Base-by-base conservation (phyloP, 2,113 vertebrate genomes). In the Salvelinus sp. region DNA sequence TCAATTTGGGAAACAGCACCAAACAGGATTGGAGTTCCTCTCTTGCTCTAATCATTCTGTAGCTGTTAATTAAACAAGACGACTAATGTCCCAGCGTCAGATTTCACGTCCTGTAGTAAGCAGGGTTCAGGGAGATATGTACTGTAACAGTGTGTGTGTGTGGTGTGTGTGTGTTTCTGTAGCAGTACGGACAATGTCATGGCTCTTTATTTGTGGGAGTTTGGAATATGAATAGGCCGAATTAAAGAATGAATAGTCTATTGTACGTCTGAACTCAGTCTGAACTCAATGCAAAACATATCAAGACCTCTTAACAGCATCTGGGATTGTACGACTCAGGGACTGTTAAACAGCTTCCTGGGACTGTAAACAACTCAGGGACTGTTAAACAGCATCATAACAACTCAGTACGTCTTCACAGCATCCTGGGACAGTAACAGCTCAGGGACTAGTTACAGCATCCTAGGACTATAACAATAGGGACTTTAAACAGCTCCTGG, bases 21-120 rank as follows among this genome's bases (percentile, higher is more conserved):
- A 86, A 86, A 79, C 62, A 57, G 80, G 83, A 90, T 78, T 86
- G 78, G n/a, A 80, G 74, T 70, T 57, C 70, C 13, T 79, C 70
- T 72, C 72, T 67, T 67, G 57, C 72, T 78, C 54, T 85, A 82
- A 88, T 90, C 79, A 82, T 6, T 38, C 30, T 5, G 4, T 30
- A 30, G 73, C 82, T 84, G 77, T 85, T 85, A 89, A 91, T 88
- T 88, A 89, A 91, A 87, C 73, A 86, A 87, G 82, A 85, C 88
- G 85, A 87, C 88, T 84, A 84, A 88, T 81, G 64, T 82, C 74
- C 69, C 30, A 75, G 62, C 73, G 25, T 20, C 70, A 62, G 69
- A 63, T 44, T 13, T 70, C 16, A 54, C 23, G 2, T 76, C 76
- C 72, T 69, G 33, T 30, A 64, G 72, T 76, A 82, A 81, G 71